A percentile compares a stretch with the other conserved stretches of the same genome.
phyloP scores from a whole-genome alignment of 2,888 invertebrate genomes.

The Eupelmus urozonus region DNA sequence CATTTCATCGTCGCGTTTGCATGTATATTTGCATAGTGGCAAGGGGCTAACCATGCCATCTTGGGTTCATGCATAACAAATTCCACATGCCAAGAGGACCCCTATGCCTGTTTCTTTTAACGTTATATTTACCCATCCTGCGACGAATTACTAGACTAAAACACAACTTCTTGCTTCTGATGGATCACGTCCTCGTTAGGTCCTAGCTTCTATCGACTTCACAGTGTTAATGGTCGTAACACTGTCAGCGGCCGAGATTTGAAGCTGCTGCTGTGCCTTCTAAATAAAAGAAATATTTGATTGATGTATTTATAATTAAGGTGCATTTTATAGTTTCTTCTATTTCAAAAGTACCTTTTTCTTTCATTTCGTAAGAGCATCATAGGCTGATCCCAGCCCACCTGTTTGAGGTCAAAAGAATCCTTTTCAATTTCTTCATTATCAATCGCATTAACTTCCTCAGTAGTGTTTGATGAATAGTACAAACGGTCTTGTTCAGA shows the following conservation, averaged over 20 bases:
- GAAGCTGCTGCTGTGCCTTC: constrained; percentile 76
- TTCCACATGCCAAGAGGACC: constrained; percentile 78
- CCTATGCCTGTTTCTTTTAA: constrained; percentile 64
- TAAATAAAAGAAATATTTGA: constrained; percentile 60
- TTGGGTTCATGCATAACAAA: constrained; percentile 78
- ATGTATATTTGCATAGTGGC: constrained; percentile 63
- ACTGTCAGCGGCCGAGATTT: constrained; percentile 73
- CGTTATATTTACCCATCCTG: constrained; percentile 55
- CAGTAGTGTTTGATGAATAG: constrained; percentile 61
- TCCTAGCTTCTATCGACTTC: constrained; percentile 63
- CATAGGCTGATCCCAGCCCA: constrained; percentile 69
- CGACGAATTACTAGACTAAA: constrained; percentile 63
- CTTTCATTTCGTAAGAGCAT: constrained; percentile 74
- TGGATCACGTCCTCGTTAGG: constrained; percentile 40
- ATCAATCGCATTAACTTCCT: constrained; percentile 51
- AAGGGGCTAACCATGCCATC: constrained; percentile 74
- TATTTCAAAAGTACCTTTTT: constrained; percentile 67
- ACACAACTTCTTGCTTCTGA: constrained; percentile 61
- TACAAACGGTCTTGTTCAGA: constrained; percentile 73
- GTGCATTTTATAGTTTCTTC: not conserved
- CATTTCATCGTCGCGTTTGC: constrained; percentile 62
- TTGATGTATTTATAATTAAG: not conserved
- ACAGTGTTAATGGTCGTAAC: constrained; percentile 75
- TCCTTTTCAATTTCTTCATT: constrained; percentile 67
- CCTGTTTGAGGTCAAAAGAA: constrained; percentile 69